A percentile compares a stretch with the other conserved stretches of the same genome.
phyloP scores from a whole-genome alignment of 2,113 vertebrate species.

The Cyprinus carpio region DNA sequence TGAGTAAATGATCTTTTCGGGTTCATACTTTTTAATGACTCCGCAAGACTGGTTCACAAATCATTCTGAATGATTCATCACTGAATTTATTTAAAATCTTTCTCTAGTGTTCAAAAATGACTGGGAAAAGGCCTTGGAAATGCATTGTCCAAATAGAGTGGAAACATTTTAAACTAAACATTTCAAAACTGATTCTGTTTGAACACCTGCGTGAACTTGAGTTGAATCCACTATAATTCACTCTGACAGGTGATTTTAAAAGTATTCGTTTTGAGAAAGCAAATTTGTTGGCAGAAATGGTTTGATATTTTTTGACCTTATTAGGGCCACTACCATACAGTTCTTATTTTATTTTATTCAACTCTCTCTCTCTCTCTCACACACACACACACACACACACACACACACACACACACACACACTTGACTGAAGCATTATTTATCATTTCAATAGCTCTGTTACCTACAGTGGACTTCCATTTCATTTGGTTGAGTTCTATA shows the following conservation, averaged over 20 bases:
- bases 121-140: not conserved
- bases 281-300: not conserved
- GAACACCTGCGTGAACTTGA: not conserved
- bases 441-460: constrained; percentile 36
- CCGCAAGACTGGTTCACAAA: not conserved
- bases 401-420: not conserved
- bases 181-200: not conserved
- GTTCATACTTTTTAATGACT: not conserved
- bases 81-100: not conserved
- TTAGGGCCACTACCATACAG: not conserved
- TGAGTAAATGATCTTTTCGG: not conserved
- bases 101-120: not conserved
- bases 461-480: constrained; percentile 39
- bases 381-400: not conserved
- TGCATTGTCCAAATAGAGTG: not conserved
- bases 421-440: constrained; percentile 3
- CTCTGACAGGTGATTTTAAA: not conserved
- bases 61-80: not conserved
- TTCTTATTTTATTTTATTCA: not conserved
- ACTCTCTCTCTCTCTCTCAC: not conserved
- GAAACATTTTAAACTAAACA: not conserved
- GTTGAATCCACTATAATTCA: not conserved
- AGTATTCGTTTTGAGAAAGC: not conserved
- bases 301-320: not conserved
- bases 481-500: constrained; percentile 26